These are phyloP conservation scores for Musca domestica DNA, from an alignment of 1,140 invertebrate species.

Conservation along the genomic window DNA sequence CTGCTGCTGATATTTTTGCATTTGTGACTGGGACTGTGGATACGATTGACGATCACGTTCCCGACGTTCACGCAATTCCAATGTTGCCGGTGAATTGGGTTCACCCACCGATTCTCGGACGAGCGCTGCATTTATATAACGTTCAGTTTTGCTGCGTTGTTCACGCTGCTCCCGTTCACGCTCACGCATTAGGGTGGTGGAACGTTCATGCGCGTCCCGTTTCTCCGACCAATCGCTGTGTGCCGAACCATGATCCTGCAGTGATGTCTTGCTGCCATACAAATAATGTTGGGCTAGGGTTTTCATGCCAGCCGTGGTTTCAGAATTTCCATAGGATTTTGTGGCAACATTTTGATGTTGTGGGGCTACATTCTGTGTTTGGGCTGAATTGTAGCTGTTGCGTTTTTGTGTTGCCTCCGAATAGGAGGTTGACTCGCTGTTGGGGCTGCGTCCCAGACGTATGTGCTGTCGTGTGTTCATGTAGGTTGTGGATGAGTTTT, in stretches of 20 bases:
- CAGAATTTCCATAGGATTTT: constrained; percentile 40
- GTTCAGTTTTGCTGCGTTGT: constrained; percentile 18
- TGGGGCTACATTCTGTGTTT: constrained; percentile 26
- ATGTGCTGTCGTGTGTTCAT: constrained; percentile 29
- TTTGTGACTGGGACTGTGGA: not conserved
- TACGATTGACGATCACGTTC: constrained; percentile 10
- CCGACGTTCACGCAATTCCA: not conserved
- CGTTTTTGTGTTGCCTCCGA: constrained; percentile 14
- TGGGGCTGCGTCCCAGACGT: constrained; percentile 44
- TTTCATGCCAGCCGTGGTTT: constrained; percentile 36
- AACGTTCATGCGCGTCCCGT: constrained; percentile 3
- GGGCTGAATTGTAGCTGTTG: constrained; percentile 15
- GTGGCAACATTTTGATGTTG: not conserved
- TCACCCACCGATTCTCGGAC: constrained; percentile 7
- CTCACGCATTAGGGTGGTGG: constrained; percentile 22
- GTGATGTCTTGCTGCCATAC: constrained; percentile 46
- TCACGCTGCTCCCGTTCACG: constrained; percentile 23
- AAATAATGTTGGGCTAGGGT: constrained; percentile 47
- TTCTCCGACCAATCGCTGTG: constrained; percentile 31
- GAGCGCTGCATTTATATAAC: constrained; percentile 11
- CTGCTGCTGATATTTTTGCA: not conserved
- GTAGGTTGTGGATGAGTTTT: constrained; percentile 39
- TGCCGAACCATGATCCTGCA: not conserved
- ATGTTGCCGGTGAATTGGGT: not conserved
- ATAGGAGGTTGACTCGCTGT: constrained; percentile 27